Conservation (phyloP, 2,888 invertebrate species). For the Oscheius sp. region DNA sequence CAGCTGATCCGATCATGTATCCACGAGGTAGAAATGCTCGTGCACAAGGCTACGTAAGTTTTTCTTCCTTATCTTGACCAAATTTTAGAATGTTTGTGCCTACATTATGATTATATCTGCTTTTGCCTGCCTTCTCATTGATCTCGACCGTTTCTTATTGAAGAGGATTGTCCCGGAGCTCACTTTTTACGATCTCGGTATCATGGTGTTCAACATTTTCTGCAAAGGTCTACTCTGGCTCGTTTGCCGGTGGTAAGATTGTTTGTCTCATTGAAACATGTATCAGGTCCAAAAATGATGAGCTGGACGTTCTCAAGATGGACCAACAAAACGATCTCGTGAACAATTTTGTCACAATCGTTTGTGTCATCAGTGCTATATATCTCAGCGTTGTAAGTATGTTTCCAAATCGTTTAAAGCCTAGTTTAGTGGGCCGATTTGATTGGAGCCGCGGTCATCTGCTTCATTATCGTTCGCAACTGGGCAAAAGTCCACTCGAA, state of each 20-base stretch:
- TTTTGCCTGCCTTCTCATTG: conserved; percentile 40
- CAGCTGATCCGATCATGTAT: conserved; percentile 26
- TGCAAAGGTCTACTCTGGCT: conserved; percentile 45
- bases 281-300: conserved; percentile 27
- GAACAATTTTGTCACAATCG: conserved; percentile 41
- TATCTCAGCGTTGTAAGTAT: conserved; percentile 15
- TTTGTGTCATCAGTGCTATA: conserved; percentile 36
- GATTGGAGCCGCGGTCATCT: conserved; percentile 47
- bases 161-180: conserved; percentile 39
- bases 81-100: conserved; percentile 20
- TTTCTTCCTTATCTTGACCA: conserved; percentile 18
- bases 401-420: background rate
- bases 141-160: conserved; percentile 27
- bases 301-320: conserved; percentile 47
- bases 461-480: conserved; percentile 41
- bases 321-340: conserved; percentile 51
- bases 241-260: conserved; percentile 43
- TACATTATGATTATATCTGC: conserved; percentile 24
- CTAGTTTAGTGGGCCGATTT: conserved; percentile 45
- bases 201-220: conserved; percentile 43
- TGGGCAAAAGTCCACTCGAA: conserved; percentile 43
- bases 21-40: conserved; percentile 47
- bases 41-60: conserved; percentile 43
- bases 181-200: conserved; percentile 34
- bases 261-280: conserved; percentile 1